Percentiles rank a stretch among this genome's conserved stretches.
Evolutionary conservation across 1,140 invertebrate species (phyloP).

Genomic region (Hylyphantes graminicola): DNA sequence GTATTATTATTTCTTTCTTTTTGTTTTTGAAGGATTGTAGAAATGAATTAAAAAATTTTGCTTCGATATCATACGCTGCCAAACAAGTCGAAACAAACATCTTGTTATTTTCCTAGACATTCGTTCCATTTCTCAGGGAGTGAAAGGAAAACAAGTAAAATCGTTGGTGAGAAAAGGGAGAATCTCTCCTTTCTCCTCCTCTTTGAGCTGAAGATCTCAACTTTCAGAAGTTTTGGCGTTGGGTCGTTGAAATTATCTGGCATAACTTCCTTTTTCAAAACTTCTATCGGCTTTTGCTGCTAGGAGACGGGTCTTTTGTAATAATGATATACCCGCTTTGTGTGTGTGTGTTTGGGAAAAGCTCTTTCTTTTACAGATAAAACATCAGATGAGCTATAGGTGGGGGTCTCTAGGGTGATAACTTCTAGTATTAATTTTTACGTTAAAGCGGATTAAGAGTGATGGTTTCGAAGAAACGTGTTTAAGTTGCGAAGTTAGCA

Average conservation of each 20-base stretch:
- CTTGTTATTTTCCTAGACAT: too few relatives aligned
- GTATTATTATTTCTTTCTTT: too few relatives aligned
- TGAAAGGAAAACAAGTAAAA: conserved; percentile 14
- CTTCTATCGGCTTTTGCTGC: conserved; percentile 4
- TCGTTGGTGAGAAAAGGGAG: conserved; percentile 13
- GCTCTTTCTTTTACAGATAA: conserved; percentile 16
- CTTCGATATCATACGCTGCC: too few relatives aligned
- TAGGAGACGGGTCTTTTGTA: background rate
- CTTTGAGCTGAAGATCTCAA: background rate
- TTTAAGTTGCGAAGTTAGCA: too few relatives aligned
- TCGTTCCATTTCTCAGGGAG: too few relatives aligned
- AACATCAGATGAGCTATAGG: background rate
- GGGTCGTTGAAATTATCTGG: conserved; percentile 24
- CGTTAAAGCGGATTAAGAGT: too few relatives aligned
- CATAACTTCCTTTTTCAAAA: conserved; percentile 39
- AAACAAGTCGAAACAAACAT: too few relatives aligned
- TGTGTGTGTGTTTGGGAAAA: conserved; percentile 3
- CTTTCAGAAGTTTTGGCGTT: conserved; percentile 10
- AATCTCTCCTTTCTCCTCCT: background rate
- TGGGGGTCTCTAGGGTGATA: too few relatives aligned
- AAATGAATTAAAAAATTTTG: too few relatives aligned
- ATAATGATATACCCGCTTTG: conserved; percentile 28
- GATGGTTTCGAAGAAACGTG: too few relatives aligned
- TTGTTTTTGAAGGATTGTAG: too few relatives aligned
- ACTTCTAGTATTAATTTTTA: background rate